phyloP scores from a whole-genome alignment of 2,888 invertebrate genomes.

The Sesia apiformis region DNA sequence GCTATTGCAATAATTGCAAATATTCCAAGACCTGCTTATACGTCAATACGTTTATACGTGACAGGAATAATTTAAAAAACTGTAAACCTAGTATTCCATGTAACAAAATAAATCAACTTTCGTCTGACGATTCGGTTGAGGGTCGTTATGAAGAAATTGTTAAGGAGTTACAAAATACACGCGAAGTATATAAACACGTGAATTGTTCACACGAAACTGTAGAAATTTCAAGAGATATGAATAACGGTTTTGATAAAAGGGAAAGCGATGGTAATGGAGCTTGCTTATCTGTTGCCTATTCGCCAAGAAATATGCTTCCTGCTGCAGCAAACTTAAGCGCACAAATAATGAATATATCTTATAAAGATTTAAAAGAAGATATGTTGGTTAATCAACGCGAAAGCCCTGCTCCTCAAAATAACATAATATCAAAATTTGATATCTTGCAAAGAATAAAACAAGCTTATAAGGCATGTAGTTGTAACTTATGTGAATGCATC shows the following conservation, averaged over 20 bases:
- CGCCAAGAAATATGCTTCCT: conserved; percentile 8
- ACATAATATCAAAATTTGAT: conserved; percentile 18
- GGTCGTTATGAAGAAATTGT: no score
- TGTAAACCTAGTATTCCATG: no score
- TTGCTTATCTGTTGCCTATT: background rate
- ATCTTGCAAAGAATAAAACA: conserved; percentile 42
- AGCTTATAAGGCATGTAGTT: conserved; percentile 48
- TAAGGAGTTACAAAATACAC: no score
- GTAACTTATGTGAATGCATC: conserved; percentile 53
- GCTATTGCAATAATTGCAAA: conserved; percentile 15
- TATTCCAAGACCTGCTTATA: conserved; percentile 16
- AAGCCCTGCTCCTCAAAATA: background rate
- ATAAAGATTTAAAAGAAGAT: conserved; percentile 22
- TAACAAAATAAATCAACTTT: no score
- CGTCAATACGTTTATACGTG: background rate
- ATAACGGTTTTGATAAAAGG: no score
- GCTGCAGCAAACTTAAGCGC: conserved; percentile 30
- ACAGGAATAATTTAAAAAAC: no score
- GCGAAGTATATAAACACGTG: no score
- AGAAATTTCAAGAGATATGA: no score
- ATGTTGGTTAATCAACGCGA: conserved; percentile 1
- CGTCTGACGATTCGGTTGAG: no score
- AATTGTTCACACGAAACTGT: no score
- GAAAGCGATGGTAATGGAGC: no score
- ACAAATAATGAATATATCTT: conserved; percentile 34